These are phyloP conservation scores for Celastrina argiolus DNA, from an alignment of 2,888 invertebrate species.

Conservation along the genomic window DNA sequence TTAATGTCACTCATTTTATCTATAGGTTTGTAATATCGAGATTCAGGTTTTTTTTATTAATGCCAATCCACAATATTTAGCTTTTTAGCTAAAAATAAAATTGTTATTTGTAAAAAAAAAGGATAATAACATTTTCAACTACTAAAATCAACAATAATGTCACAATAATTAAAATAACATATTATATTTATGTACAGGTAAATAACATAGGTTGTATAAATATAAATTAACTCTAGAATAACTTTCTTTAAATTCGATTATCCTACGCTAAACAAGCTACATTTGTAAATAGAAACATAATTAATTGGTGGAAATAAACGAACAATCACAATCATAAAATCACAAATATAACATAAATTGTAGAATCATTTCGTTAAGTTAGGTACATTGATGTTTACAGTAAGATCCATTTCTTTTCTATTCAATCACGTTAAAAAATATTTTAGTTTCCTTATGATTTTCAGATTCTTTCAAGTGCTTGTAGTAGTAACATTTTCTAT, in stretches of 20 bases:
- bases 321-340: background rate
- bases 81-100: background rate
- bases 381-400: too few relatives aligned
- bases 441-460: background rate
- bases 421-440: background rate
- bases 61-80: background rate
- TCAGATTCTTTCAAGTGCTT: constrained; percentile 5
- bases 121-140: background rate
- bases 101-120: background rate
- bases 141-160: background rate
- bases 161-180: background rate
- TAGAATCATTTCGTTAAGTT: background rate
- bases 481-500: constrained; percentile 15
- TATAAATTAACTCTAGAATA: background rate
- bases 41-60: background rate
- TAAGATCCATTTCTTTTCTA: too few relatives aligned
- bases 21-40: background rate
- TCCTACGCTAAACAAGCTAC: background rate
- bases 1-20: background rate
- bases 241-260: background rate
- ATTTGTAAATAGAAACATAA: background rate
- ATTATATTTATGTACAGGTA: constrained; percentile 6
- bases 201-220: background rate
- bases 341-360: background rate
- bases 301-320: background rate